Evolutionary conservation across 1,140 invertebrate species (phyloP).

Genomic region (Nasonia longicornis): DNA sequence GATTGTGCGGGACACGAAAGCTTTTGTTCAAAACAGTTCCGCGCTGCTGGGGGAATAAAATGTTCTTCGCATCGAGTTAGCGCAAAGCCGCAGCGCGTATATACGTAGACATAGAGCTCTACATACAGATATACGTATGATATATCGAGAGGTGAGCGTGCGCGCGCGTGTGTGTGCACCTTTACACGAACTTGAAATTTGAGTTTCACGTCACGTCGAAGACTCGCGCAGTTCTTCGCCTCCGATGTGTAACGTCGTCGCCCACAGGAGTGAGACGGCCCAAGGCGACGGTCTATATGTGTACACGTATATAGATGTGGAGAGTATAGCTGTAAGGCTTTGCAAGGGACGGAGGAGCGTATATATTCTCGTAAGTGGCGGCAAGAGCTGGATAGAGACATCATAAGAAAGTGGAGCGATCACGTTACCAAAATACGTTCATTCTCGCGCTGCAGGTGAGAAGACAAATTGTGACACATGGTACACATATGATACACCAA

Average conservation of each 20-base stretch:
- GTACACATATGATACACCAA: no score
- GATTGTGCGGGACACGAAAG: background rate
- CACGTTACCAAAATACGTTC: no score
- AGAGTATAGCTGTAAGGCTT: background rate
- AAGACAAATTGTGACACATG: no score
- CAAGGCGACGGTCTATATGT: background rate
- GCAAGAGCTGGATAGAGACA: background rate
- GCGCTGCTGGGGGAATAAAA: background rate
- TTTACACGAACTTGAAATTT: conserved; percentile 24
- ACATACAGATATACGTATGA: background rate
- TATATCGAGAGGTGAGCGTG: background rate
- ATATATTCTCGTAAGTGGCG: background rate
- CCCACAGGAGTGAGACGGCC: background rate
- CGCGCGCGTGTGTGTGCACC: background rate
- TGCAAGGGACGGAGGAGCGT: background rate
- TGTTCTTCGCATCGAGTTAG: background rate
- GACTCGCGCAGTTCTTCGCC: conserved; percentile 1
- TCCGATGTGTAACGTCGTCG: background rate
- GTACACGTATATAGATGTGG: background rate
- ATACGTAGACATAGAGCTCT: background rate
- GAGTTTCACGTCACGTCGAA: conserved; percentile 37
- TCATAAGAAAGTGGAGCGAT: background rate
- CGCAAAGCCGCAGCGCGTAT: background rate
- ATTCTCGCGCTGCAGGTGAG: no score
- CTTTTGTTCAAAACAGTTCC: conserved; percentile 6